A percentile compares a stretch with the other conserved stretches of the same genome.
Evolutionary conservation across 2,888 invertebrate species (phyloP).

Genomic region (Synanthedon formicaeformis): DNA sequence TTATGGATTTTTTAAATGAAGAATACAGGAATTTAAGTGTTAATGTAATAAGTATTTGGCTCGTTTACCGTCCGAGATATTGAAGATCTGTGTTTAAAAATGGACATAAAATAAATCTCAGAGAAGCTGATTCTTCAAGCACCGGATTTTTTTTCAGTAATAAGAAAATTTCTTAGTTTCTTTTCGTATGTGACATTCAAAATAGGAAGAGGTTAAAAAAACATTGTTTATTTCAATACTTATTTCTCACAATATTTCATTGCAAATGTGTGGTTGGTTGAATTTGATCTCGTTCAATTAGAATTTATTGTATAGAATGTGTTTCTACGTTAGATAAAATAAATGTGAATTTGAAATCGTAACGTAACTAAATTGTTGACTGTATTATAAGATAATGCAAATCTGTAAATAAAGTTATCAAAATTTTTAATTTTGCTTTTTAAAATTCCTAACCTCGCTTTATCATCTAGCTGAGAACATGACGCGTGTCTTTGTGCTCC

Average conservation of each 20-base stretch:
- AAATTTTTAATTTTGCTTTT: conserved; percentile 32
- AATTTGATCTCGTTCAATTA: conserved; percentile 38
- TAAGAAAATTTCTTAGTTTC: too few species aligned
- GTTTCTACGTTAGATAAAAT: conserved; percentile 62
- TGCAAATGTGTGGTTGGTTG: conserved; percentile 8
- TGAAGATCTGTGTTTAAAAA: conserved; percentile 2
- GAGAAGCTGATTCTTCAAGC: too few species aligned
- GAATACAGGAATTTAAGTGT: conserved; percentile 17
- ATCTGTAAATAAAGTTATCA: conserved; percentile 68
- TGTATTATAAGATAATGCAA: conserved; percentile 69
- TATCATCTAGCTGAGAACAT: too few species aligned
- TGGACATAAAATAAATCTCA: not conserved
- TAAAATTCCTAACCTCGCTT: too few species aligned
- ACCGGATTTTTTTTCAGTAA: too few species aligned
- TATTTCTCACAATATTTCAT: too few species aligned
- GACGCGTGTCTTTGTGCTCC: too few species aligned
- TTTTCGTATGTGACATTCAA: too few species aligned
- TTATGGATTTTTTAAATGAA: conserved; percentile 3
- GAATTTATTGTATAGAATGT: conserved; percentile 46
- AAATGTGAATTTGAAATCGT: conserved; percentile 61
- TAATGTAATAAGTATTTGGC: conserved; percentile 21
- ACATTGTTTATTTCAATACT: too few species aligned
- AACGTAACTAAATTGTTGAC: conserved; percentile 61
- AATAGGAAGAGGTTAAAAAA: too few species aligned
- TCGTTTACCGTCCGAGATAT: conserved; percentile 38